phyloP scores from a whole-genome alignment of 2,888 invertebrate species.

The Epinotia demarniana region DNA sequence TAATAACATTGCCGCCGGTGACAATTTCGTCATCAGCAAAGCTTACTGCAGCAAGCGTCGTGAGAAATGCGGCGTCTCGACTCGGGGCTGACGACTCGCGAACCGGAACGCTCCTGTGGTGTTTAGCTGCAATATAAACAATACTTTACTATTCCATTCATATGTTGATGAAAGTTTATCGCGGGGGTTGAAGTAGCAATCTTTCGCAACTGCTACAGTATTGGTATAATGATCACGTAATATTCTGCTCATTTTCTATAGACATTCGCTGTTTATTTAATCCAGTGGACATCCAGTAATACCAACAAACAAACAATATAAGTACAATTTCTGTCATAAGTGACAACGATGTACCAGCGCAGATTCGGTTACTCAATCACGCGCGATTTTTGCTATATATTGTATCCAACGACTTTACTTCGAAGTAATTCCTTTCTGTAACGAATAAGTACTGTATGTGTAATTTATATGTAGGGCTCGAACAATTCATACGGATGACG shows the following conservation, averaged over 20 bases:
- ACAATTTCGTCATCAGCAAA: conserved; percentile 79
- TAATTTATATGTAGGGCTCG: too few relatives aligned
- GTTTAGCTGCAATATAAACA: conserved; percentile 25
- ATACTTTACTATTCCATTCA: neutral
- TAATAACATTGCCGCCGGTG: conserved; percentile 66
- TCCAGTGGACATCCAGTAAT: too few relatives aligned
- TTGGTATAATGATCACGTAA: neutral
- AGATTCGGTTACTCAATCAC: too few relatives aligned
- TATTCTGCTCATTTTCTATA: neutral
- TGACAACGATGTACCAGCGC: too few relatives aligned
- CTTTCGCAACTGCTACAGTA: neutral
- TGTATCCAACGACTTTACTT: too few relatives aligned
- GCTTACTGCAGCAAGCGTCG: conserved; percentile 82
- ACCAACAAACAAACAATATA: too few relatives aligned
- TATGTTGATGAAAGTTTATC: neutral
- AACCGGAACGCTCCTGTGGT: conserved; percentile 20
- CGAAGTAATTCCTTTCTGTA: too few relatives aligned
- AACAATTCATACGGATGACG: too few relatives aligned
- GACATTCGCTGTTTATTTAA: neutral
- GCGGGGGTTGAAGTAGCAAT: neutral
- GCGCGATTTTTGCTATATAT: too few relatives aligned
- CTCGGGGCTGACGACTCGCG: neutral
- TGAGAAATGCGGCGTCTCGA: conserved; percentile 66
- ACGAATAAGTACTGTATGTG: too few relatives aligned
- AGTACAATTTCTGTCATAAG: too few relatives aligned